Percentiles rank a stretch among this genome's conserved stretches.
These are phyloP conservation scores for Yponomeuta evonymella DNA, from an alignment of 2,888 invertebrate species.

Conservation along the genomic window DNA sequence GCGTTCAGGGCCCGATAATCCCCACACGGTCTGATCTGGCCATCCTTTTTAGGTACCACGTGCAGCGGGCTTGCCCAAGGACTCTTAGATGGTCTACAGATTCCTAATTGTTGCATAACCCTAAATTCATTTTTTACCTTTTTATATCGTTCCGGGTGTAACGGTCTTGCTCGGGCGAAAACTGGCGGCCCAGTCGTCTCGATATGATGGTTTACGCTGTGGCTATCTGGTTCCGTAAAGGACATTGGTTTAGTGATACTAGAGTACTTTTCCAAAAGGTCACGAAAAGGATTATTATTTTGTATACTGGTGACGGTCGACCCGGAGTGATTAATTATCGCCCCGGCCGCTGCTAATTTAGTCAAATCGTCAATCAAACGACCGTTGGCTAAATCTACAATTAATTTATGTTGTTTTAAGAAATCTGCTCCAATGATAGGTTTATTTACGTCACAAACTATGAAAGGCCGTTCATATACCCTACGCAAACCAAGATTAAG, in stretches of 20 bases:
- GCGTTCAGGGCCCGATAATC: too few species aligned
- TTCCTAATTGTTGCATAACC: too few species aligned
- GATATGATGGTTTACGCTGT: slow-evolving; percentile 20
- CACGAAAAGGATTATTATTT: not conserved
- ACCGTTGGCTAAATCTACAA: slow-evolving; percentile 18
- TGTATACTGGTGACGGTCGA: not conserved
- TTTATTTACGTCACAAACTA: slow-evolving; percentile 19
- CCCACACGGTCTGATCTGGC: too few species aligned
- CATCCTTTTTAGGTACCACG: too few species aligned
- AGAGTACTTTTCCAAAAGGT: not conserved
- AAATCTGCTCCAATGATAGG: slow-evolving; percentile 24
- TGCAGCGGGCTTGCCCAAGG: too few species aligned
- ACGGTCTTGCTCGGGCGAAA: not conserved
- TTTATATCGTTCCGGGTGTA: too few species aligned
- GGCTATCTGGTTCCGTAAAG: not conserved
- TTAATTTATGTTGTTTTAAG: slow-evolving; percentile 17
- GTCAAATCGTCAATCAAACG: slow-evolving; percentile 14
- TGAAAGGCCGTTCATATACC: slow-evolving; percentile 19
- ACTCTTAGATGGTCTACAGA: too few species aligned
- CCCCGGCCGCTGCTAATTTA: not conserved
- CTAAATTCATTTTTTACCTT: too few species aligned
- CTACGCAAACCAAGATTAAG: slow-evolving; percentile 20
- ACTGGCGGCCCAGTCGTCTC: slow-evolving; percentile 22
- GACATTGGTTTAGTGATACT: not conserved
- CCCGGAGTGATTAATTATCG: not conserved